Base-by-base conservation (phyloP, 2,888 invertebrate genomes). In the Hirtodrosophila alboralis region DNA sequence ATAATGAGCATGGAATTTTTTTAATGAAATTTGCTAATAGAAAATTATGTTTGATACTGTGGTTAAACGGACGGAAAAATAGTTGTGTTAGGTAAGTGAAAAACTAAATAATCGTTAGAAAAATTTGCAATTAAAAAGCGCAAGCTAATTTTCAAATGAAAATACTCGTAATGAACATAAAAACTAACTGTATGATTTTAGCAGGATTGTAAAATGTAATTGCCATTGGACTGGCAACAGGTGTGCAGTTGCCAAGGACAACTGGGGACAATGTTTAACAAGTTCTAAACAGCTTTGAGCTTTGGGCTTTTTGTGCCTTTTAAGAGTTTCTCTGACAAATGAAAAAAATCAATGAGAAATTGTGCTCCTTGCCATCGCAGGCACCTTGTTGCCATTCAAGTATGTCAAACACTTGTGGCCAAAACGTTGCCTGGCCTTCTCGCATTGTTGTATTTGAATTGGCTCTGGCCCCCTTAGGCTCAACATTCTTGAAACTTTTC, bases 361-460 rank as follows among this genome's bases (percentile, higher is more conserved):
- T 59, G 53, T 21, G 13, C 33, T 28, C 41, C 9, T n/a, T 48
- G 7, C 31, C 21, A 34, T 3, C 26, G 12, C 27, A n/a, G 54
- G 18, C 28, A 40, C 27, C 18, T 44, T 51, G 13, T 51, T 28
- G 28, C 5, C 10, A 8, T 65, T 59, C 61, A 62, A 70, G 86
- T 71, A 30, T 58, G 79, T 61, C 66, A 71, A 83, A 60, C 86
- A 83, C 84, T 78, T 75, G 72, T 68, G 41, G 67, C 57, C 59
- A 58, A 76, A 77, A 54, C 52, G 49, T 18, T 47, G 41, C 41
- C 12, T 18, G 53, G 57, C 36, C 61, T 49, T 45, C 31, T 66
- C 49, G 28, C 38, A 45, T 44, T 41, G 28, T 44, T 34, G 13
- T 45, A 44, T 38, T 54, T 54, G 54, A 21, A 45, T 45, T 44